phyloP scores from a whole-genome alignment of 2,113 vertebrate genomes.

The Athene cunicularia region DNA sequence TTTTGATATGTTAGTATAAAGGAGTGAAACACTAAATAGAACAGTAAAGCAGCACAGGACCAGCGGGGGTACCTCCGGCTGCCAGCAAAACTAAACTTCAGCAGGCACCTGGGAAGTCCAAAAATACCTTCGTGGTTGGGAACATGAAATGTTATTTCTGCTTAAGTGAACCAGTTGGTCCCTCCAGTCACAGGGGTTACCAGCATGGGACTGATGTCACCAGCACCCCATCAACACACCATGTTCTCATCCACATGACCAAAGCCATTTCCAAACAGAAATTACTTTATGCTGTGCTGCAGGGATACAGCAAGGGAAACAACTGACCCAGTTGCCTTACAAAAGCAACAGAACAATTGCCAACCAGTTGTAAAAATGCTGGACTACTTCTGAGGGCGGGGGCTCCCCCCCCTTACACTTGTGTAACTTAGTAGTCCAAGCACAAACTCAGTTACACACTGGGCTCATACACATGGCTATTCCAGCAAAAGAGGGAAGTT shows the following conservation, averaged over 20 bases:
- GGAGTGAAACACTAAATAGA: neutral
- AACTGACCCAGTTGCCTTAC: neutral
- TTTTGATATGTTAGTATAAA: neutral
- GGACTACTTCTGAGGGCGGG: rapidly evolving
- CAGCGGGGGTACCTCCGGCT: neutral
- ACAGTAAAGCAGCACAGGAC: neutral
- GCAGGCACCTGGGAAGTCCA: neutral
- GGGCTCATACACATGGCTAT: neutral
- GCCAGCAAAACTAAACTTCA: neutral
- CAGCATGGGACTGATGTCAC: neutral
- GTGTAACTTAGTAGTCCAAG: neutral
- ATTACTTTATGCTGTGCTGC: neutral
- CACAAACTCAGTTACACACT: neutral
- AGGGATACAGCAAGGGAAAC: neutral
- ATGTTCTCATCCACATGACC: neutral
- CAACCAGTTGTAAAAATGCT: neutral
- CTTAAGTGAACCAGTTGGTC: neutral
- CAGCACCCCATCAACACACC: neutral
- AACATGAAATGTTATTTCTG: neutral
- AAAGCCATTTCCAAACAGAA: neutral
- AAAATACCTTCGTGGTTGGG: neutral
- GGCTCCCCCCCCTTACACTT: neutral
- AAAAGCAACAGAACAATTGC: neutral
- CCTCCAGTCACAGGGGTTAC: neutral
- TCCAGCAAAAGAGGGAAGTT: neutral